Evolutionary conservation across 2,888 invertebrate genomes (phyloP).

Genomic region (Scaptomyza cyrtandrae): DNA sequence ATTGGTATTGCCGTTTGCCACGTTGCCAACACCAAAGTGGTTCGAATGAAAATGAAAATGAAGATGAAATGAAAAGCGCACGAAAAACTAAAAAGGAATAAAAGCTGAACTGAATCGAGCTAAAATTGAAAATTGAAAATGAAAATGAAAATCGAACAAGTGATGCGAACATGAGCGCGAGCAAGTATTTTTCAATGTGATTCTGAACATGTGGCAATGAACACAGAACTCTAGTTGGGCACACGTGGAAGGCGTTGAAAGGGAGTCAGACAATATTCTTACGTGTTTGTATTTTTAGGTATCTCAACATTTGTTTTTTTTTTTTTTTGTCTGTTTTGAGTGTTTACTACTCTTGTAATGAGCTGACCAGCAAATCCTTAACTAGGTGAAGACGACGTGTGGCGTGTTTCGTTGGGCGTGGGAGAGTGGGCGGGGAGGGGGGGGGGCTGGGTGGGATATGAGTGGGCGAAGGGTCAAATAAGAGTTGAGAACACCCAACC

Average conservation of each 20-base stretch:
- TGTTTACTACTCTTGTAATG: slow-evolving; percentile 15
- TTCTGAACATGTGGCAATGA: slow-evolving; percentile 17
- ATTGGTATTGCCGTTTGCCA: slow-evolving; percentile 1
- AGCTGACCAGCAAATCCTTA: slow-evolving; percentile 7
- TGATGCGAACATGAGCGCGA: slow-evolving; percentile 38
- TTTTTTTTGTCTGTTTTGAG: background rate
- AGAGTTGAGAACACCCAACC: background rate
- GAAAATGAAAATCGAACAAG: slow-evolving; percentile 35
- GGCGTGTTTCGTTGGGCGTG: too few species aligned
- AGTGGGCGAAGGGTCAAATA: slow-evolving; percentile 6
- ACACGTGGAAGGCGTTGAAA: slow-evolving; percentile 24
- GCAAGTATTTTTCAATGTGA: slow-evolving; percentile 10
- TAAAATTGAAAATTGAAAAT: slow-evolving; percentile 48
- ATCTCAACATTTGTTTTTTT: background rate
- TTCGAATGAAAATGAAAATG: slow-evolving; percentile 53
- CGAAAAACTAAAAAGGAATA: background rate
- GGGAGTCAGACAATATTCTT: slow-evolving; percentile 12
- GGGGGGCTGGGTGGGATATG: accelerated
- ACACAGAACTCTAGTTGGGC: background rate
- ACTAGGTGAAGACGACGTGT: background rate
- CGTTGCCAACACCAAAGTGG: slow-evolving; percentile 28
- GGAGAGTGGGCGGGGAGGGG: background rate
- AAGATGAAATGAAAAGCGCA: slow-evolving; percentile 15
- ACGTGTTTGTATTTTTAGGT: slow-evolving; percentile 20
- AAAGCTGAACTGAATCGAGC: slow-evolving; percentile 8